phyloP scores from a whole-genome alignment of 2,888 invertebrate genomes.

The Dilophus febrilis region DNA sequence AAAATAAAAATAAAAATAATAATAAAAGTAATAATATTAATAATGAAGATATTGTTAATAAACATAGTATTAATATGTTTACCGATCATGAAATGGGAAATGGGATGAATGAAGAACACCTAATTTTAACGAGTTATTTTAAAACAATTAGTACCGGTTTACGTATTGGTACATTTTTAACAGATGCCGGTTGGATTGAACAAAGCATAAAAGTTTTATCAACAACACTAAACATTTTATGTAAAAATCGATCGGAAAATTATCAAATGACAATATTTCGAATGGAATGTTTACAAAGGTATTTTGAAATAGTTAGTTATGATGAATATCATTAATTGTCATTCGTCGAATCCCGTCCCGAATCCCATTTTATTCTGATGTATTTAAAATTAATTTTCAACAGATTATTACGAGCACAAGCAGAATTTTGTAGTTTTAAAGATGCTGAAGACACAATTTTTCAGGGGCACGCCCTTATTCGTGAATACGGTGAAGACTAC shows the following conservation, averaged over 20 bases:
- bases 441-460: slow-evolving; percentile 56
- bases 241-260: slow-evolving; percentile 31
- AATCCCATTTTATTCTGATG: slow-evolving; percentile 4
- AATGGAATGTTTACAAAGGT: slow-evolving; percentile 73
- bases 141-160: too few relatives aligned
- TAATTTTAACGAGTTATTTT: too few relatives aligned
- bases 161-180: slow-evolving; percentile 54
- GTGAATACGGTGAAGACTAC: slow-evolving; percentile 29
- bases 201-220: slow-evolving; percentile 58
- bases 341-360: neutral
- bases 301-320: slow-evolving; percentile 1
- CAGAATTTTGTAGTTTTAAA: slow-evolving; percentile 62
- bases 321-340: slow-evolving; percentile 3
- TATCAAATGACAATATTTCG: slow-evolving; percentile 45
- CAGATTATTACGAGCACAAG: slow-evolving; percentile 72
- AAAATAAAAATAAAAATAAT: too few relatives aligned
- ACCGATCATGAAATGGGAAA: too few relatives aligned
- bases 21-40: too few relatives aligned
- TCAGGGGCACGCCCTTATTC: slow-evolving; percentile 36
- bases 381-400: slow-evolving; percentile 15
- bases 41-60: too few relatives aligned
- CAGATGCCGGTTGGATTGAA: slow-evolving; percentile 75
- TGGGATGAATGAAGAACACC: too few relatives aligned
- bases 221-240: slow-evolving; percentile 36
- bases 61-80: too few relatives aligned